These are phyloP conservation scores for silkworm (Bombyx mori) DNA, from an alignment of 1,140 invertebrate species.

Conservation along the genomic window DNA sequence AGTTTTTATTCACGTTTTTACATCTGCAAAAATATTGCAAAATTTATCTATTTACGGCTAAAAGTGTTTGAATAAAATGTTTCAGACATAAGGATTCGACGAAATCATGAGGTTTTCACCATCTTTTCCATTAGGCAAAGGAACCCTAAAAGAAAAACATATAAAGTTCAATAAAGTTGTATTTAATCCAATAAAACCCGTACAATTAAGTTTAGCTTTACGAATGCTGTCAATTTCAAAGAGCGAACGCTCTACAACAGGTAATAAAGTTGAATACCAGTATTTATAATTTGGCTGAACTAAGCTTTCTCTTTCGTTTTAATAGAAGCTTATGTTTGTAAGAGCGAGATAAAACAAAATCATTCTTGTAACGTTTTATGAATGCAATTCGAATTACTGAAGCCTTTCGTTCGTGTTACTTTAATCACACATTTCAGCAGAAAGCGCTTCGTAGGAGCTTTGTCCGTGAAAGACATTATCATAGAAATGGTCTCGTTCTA, in stretches of 20 bases:
- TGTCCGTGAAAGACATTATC: constrained; percentile 7
- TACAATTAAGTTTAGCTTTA: constrained; percentile 27
- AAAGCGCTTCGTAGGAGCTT: neutral
- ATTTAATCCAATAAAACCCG: too few relatives aligned
- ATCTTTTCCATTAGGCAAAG: too few relatives aligned
- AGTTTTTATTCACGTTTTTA: too few relatives aligned
- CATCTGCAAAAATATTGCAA: too few relatives aligned
- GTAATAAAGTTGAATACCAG: constrained; percentile 33
- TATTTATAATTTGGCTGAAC: constrained; percentile 16
- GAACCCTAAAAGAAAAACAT: too few relatives aligned
- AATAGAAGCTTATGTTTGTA: neutral
- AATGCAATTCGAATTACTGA: constrained; percentile 5
- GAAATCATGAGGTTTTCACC: too few relatives aligned
- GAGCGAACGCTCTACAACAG: constrained; percentile 20
- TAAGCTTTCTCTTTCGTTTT: neutral
- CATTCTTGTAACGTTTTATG: constrained; percentile 11
- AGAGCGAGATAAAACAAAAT: constrained; percentile 2
- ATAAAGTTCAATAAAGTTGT: too few relatives aligned
- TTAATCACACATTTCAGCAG: constrained; percentile 4
- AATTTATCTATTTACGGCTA: too few relatives aligned
- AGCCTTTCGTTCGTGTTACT: constrained; percentile 2
- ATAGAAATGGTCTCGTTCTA: constrained; percentile 5
- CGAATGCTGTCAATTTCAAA: constrained; percentile 34
- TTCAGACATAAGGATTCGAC: too few relatives aligned
- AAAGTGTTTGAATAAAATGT: too few relatives aligned